Evolutionary conservation across 1,140 invertebrate genomes (phyloP), one percentile per base, ranked within the genome.

Genomic region (Diorhabda carinulata): DNA sequence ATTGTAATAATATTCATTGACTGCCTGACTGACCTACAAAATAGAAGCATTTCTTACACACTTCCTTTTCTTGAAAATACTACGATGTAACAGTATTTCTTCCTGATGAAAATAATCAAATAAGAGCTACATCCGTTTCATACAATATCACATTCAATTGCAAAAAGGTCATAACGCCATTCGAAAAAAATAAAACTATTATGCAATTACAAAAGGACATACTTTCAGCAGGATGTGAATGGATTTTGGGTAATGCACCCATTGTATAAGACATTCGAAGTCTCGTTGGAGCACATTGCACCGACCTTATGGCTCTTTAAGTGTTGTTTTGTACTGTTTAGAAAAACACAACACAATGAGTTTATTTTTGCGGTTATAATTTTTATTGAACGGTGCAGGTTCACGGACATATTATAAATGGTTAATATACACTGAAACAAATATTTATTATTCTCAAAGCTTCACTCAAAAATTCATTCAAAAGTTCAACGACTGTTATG

Each of bases 181-280:
- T 56, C 45, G 43, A 42, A 64, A 64, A 67, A 67, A 67, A 67
- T 67, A 67, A 60, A 67, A 67, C 65, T 60, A 67, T 67, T 67
- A 67, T 67, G 65, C 65, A 67, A 67, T 67, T 67, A 67, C 64
- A 66, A 57, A 41, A 66, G 52, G 64, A 57, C 57, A n/a, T 41
- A 57, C 58, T 6, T 45, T 9, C 61, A 43, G 43, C 57, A 44
- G 65, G 57, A 60, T 44, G 57, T 59, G 42, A 60, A 45, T 44
- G 58, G 60, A 60, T 60, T 67, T 67, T 67, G 44, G 65, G 65
- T 57, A 67, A 67, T 67, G 65, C 57, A 60, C 57, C 9, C 65
- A 67, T 67, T 67, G 65, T 67, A 67, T 67, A 67, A 67, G 65
- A 67, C 57, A 67, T 67, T 67, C 60, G 65, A 60, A 42, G 43